Evolutionary conservation across 2,888 invertebrate genomes (phyloP).

Genomic region (Macaria liturata): DNA sequence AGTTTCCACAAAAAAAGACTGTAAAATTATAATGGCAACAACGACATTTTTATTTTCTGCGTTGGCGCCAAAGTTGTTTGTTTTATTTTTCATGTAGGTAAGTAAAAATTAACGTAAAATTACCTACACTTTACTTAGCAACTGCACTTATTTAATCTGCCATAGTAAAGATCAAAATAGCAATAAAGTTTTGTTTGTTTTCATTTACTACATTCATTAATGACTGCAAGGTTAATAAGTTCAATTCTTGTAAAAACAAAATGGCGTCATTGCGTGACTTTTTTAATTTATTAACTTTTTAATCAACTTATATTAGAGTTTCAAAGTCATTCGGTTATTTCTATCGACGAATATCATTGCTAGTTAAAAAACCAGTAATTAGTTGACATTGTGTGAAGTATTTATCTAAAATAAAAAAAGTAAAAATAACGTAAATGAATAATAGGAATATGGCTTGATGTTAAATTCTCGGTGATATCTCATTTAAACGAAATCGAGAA

Average conservation of each 20-base stretch:
- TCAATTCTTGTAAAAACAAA: constrained; percentile 2
- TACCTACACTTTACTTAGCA: no score
- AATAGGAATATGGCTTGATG: constrained; percentile 1
- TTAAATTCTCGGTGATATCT: constrained; percentile 21
- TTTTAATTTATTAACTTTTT: constrained; percentile 16
- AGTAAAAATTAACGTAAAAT: no score
- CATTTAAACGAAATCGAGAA: no score
- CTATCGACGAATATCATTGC: constrained; percentile 18
- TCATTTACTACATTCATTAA: no score
- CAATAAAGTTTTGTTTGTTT: constrained; percentile 1
- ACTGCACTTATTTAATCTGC: no score
- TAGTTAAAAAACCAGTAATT: constrained; percentile 12
- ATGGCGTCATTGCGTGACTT: constrained; percentile 6
- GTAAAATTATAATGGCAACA: no score
- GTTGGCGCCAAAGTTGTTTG: no score
- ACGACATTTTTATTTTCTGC: no score
- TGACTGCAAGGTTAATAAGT: constrained; percentile 1
- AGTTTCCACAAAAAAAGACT: no score
- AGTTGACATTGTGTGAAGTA: constrained; percentile 21
- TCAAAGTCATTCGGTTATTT: constrained; percentile 23
- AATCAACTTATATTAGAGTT: constrained; percentile 14
- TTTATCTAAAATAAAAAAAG: not conserved
- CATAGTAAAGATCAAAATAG: not conserved
- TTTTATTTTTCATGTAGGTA: no score
- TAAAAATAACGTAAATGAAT: not conserved